A percentile compares a stretch with the other conserved stretches of the same genome.
Conservation (phyloP, 2,113 vertebrate genomes). For the Poeciliopsis turrubarensis region DNA sequence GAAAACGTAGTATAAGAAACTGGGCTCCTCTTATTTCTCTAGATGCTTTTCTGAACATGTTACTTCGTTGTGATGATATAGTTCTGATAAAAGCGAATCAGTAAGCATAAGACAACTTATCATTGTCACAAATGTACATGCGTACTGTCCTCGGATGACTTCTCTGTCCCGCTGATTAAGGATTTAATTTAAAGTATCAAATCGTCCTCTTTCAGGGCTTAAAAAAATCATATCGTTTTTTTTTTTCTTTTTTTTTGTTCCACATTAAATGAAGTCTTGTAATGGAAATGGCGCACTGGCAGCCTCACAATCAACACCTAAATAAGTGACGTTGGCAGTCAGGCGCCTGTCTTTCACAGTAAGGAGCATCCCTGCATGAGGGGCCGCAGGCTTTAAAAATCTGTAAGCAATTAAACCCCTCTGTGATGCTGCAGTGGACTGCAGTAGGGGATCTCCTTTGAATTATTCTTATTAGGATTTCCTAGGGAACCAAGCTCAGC, state of each 20-base stretch:
- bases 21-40: too few relatives aligned
- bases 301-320: too few relatives aligned
- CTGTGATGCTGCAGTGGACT: constrained; percentile 16
- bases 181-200: neutral
- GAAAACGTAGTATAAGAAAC: neutral
- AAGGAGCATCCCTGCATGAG: neutral
- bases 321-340: neutral
- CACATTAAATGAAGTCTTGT: neutral
- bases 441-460: neutral
- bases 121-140: constrained; percentile 8
- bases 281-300: neutral
- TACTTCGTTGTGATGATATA: neutral
- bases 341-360: neutral
- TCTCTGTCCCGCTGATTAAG: neutral
- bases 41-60: neutral
- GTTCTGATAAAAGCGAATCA: neutral
- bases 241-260: neutral
- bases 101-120: neutral
- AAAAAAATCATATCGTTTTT: neutral
- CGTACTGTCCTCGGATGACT: constrained; percentile 63
- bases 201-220: neutral
- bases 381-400: constrained; percentile 8
- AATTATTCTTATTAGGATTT: neutral
- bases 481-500: too few relatives aligned
- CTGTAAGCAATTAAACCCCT: constrained; percentile 22